Evolutionary conservation across 2,888 invertebrate species (phyloP).

Genomic region (Sceliomorpha sp.): DNA sequence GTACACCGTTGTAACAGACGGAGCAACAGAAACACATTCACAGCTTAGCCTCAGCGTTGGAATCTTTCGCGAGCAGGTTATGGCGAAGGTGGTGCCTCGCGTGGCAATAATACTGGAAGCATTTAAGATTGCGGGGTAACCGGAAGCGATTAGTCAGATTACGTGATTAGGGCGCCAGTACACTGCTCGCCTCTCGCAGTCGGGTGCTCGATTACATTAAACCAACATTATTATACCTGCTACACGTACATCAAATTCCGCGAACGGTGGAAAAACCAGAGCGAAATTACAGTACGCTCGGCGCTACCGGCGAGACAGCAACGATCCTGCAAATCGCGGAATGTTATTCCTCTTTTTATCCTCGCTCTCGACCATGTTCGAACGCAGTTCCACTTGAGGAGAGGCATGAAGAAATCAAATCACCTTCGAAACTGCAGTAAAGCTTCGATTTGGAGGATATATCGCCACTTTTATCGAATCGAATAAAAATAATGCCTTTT

Average conservation of each 20-base stretch:
- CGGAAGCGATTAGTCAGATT: constrained; percentile 77
- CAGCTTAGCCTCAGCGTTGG: too few relatives aligned
- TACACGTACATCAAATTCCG: constrained; percentile 41
- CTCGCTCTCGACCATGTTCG: too few relatives aligned
- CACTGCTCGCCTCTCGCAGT: constrained; percentile 28
- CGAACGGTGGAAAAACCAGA: constrained; percentile 30
- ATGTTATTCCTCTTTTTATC: constrained; percentile 29
- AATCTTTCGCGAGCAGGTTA: constrained; percentile 22
- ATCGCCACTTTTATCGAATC: too few relatives aligned
- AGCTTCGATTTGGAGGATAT: too few relatives aligned
- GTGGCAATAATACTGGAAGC: constrained; percentile 72
- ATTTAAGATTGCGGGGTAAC: constrained; percentile 61
- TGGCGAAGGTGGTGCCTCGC: constrained; percentile 52
- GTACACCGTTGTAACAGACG: too few relatives aligned
- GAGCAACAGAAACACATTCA: too few relatives aligned
- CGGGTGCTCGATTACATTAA: constrained; percentile 39
- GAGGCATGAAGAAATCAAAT: too few relatives aligned
- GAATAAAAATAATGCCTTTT: too few relatives aligned
- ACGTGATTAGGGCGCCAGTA: constrained; percentile 67
- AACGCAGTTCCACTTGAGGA: too few relatives aligned
- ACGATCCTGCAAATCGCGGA: constrained; percentile 29
- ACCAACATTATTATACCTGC: constrained; percentile 36
- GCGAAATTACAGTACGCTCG: constrained; percentile 41
- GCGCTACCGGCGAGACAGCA: constrained; percentile 38
- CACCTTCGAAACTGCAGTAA: too few relatives aligned